Evolutionary conservation across 2,113 vertebrate genomes (phyloP).

Genomic region (Pseudopipra pipra): DNA sequence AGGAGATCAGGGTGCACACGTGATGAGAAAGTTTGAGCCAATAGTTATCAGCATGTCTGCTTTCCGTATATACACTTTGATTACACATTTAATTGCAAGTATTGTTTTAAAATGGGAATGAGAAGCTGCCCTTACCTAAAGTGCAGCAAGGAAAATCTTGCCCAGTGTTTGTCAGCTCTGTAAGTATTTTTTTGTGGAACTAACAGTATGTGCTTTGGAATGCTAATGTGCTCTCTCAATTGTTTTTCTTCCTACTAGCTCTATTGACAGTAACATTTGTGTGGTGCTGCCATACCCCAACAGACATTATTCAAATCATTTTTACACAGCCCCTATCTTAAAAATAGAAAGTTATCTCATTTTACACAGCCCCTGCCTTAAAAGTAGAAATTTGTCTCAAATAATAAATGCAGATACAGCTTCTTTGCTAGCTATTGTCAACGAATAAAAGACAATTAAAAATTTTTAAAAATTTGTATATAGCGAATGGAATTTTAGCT

Average conservation of each 20-base stretch:
- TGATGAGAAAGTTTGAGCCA: background rate
- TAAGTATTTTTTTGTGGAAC: background rate
- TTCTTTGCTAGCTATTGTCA: background rate
- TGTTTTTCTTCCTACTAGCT: constrained; percentile 14
- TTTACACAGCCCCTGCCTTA: background rate
- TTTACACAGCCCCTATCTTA: background rate
- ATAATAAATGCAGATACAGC: background rate
- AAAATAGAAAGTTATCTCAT: background rate
- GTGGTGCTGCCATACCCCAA: background rate
- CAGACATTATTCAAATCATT: background rate
- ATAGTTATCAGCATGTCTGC: background rate
- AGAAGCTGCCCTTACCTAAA: background rate
- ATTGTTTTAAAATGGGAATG: background rate
- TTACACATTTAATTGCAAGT: background rate
- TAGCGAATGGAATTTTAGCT: background rate
- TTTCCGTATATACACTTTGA: background rate
- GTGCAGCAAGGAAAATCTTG: background rate
- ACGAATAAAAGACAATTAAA: background rate
- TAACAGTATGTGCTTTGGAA: background rate
- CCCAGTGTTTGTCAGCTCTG: background rate
- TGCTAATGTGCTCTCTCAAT: background rate
- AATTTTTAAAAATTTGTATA: background rate
- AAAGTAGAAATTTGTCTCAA: background rate
- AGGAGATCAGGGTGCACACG: background rate
- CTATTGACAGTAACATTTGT: constrained; percentile 7